Percentiles rank a stretch among this genome's conserved stretches.
These are phyloP conservation scores for Ptychoptera albimana DNA, from an alignment of 2,888 invertebrate genomes.

Conservation along the genomic window DNA sequence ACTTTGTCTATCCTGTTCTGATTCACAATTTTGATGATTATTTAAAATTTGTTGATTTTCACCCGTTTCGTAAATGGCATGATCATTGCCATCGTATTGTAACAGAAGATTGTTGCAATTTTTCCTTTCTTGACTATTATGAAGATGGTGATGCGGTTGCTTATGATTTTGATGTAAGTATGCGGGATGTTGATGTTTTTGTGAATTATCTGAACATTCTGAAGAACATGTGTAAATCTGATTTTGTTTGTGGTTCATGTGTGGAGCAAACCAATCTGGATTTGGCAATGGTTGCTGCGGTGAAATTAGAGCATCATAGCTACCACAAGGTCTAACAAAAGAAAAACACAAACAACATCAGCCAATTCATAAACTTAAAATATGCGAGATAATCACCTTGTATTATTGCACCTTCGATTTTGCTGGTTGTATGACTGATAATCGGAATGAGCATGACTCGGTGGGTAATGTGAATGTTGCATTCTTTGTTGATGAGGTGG, in stretches of 20 bases:
- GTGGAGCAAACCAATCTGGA: conserved; percentile 27
- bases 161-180: conserved; percentile 12
- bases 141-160: conserved; percentile 12
- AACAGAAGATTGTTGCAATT: conserved; percentile 8
- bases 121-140: conserved; percentile 6
- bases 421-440: conserved; percentile 22
- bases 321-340: conserved; percentile 23
- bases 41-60: conserved; percentile 16
- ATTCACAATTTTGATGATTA: conserved; percentile 23
- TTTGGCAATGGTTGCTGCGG: conserved; percentile 25
- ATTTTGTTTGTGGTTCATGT: conserved; percentile 12
- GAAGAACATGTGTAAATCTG: conserved; percentile 31
- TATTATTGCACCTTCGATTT: conserved; percentile 11
- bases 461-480: conserved; percentile 28
- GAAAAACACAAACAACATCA: not conserved
- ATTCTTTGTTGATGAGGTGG: conserved; percentile 1
- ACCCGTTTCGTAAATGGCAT: conserved; percentile 19
- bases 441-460: conserved; percentile 27
- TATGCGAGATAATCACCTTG: not conserved
- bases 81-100: conserved; percentile 10
- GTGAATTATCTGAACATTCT: conserved; percentile 30
- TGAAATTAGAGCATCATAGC: conserved; percentile 28
- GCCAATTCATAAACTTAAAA: not conserved
- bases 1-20: conserved; percentile 27
- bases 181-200: conserved; percentile 18